Percentiles rank a stretch among this genome's conserved stretches.
These are phyloP conservation scores for Rhopalosiphum nymphaeae DNA, from an alignment of 2,888 invertebrate genomes.

Conservation along the genomic window DNA sequence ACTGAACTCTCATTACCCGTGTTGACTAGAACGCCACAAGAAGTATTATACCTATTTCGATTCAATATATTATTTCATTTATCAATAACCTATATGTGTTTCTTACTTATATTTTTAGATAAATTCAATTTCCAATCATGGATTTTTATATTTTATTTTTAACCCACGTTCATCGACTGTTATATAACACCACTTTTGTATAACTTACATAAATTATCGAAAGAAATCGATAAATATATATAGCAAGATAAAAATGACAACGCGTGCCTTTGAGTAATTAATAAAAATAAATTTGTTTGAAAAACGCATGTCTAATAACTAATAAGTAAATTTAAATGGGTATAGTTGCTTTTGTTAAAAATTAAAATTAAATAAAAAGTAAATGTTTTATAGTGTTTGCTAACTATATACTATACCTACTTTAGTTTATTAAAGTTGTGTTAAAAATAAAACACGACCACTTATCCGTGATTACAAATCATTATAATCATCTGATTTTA, in stretches of 20 bases:
- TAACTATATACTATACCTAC: not conserved
- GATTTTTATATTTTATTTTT: not conserved
- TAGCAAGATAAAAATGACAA: not conserved
- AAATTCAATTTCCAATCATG: not conserved
- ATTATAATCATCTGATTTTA: not conserved
- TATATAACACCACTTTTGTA: not conserved
- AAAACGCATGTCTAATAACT: not conserved
- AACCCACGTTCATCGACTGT: not conserved
- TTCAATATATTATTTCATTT: not conserved
- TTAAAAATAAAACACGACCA: not conserved
- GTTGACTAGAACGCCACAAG: slow-evolving; percentile 45
- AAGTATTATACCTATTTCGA: slow-evolving; percentile 35
- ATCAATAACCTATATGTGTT: not conserved
- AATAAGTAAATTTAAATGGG: not conserved
- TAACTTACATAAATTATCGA: not conserved
- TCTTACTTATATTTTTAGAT: not conserved
- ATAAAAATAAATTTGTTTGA: not conserved
- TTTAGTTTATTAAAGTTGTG: not conserved
- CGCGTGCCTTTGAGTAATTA: not conserved
- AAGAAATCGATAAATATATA: not conserved
- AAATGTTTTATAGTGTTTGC: not conserved
- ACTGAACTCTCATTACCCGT: slow-evolving; percentile 38
- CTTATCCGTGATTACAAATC: not conserved
- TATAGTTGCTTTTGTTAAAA: not conserved
- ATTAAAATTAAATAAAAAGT: not conserved